phyloP scores from a whole-genome alignment of 2,797 vertebrate genomes.

The Periparus ater region DNA sequence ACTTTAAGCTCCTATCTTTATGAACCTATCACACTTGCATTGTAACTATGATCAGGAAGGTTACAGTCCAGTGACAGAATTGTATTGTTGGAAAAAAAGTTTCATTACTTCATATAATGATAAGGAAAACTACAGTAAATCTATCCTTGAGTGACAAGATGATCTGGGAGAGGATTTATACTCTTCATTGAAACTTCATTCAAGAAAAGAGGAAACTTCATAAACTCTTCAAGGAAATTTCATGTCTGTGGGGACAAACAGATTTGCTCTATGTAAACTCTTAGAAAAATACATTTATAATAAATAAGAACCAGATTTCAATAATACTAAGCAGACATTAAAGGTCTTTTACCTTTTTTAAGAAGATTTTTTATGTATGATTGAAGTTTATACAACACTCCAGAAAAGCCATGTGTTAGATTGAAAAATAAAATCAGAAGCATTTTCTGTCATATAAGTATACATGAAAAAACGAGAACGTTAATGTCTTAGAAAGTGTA shows the following conservation, averaged over 20 bases:
- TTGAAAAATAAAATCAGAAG: slow-evolving; percentile 82
- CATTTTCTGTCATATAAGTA: slow-evolving; percentile 77
- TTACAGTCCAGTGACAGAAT: not conserved
- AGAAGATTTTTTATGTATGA: slow-evolving; percentile 81
- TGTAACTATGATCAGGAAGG: not conserved
- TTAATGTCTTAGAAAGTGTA: slow-evolving; percentile 79
- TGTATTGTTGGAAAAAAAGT: not conserved
- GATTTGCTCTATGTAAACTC: not conserved
- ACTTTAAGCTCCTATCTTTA: not conserved
- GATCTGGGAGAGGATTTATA: not conserved
- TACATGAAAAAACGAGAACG: slow-evolving; percentile 77
- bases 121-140: not conserved
- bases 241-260: not conserved
- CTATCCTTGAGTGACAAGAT: not conserved
- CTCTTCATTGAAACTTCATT: not conserved
- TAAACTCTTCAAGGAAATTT: not conserved
- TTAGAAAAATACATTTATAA: slow-evolving; percentile 37
- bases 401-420: slow-evolving; percentile 79
- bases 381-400: slow-evolving; percentile 81
- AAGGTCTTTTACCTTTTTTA: slow-evolving; percentile 77
- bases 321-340: slow-evolving; percentile 73
- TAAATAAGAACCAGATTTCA: slow-evolving; percentile 53
- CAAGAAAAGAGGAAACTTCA: not conserved
- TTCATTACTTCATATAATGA: not conserved
- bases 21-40: not conserved